Conservation (phyloP, 2,113 vertebrate species). For the Chloropsis cyanopogon region DNA sequence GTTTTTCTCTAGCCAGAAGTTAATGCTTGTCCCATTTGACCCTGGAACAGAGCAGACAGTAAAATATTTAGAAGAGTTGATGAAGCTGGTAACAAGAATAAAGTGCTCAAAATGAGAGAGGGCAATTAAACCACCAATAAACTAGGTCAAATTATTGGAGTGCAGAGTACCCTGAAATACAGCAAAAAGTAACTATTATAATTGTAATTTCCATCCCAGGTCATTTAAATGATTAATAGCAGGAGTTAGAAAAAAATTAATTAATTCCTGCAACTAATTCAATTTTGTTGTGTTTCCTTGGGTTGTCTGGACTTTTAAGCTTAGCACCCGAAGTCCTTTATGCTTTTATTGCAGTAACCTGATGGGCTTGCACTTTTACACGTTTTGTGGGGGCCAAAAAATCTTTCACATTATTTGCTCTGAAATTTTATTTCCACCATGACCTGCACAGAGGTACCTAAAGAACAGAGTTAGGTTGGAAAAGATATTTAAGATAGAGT, state of each 20-base stretch:
- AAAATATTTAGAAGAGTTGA: conserved; percentile 28
- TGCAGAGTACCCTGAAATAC: not conserved
- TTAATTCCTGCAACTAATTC: conserved; percentile 34
- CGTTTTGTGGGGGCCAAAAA: not conserved
- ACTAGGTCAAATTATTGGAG: conserved; percentile 13
- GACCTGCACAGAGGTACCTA: not conserved
- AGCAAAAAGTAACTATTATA: not conserved
- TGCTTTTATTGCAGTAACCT: not conserved
- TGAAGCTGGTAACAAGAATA: not conserved
- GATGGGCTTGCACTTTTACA: not conserved
- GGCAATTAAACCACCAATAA: not conserved
- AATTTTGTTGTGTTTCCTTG: conserved; percentile 33
- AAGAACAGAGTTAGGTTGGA: not conserved
- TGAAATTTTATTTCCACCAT: not conserved
- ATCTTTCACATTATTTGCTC: not conserved
- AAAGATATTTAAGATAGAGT: not conserved
- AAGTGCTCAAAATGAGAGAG: not conserved
- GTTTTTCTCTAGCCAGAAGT: not conserved
- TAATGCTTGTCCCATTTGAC: not conserved
- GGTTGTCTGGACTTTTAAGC: not conserved
- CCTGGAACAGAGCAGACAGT: not conserved
- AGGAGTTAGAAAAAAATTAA: conserved; percentile 25
- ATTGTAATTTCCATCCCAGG: conserved; percentile 7
- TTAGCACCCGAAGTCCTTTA: not conserved
- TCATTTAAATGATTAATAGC: conserved; percentile 36